Evolutionary conservation across 2,888 invertebrate species (phyloP), one percentile per base, ranked within the genome.

Genomic region (Melangyna quadrimaculata): DNA sequence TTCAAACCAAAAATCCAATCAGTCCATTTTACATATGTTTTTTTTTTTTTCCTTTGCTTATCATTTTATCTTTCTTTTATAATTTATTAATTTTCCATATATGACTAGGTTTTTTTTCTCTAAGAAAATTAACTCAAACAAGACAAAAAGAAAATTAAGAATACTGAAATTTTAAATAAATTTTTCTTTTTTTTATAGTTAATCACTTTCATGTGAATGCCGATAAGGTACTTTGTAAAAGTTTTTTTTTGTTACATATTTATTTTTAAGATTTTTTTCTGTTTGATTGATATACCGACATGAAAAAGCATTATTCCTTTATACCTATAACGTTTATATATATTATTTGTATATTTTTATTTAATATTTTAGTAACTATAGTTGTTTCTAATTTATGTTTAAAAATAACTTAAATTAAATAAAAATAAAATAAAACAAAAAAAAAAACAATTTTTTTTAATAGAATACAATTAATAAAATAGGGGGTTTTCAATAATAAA

Each of bases 131-230:
- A 79, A 69, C 67, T 80, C 67, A 75, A 84, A 75, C 65, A 67
- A 72, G 72, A 84, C 57, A 75, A 80, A 79, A 65, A 70, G 73
- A 69, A 69, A 72, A 32, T 81, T 72, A 69, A 78, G 78, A 86
- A 86, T 86, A 86, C 86, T 86, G 86, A 86, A 86, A 77, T 86
- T 81, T 77, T 78, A 63, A 81, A 51, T 72, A 63, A 69, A 59
- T 65, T 63, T 75, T 69, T 78, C 29, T 61, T 67, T 61, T 55
- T 74, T 57, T 51, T 69, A 53, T 12, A 55, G 43, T 71, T 77
- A 78, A 80, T 87, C 87, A 87, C 74, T 69, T 57, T 53, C 1
- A 12, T 27, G 71, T 72, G 74, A 80, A 80, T 63, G 84, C 80
- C 80, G 80, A 84, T 84, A 80, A 77, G 80, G 80, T 77, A 80